Percentiles rank a stretch among this genome's conserved stretches.
phyloP scores from a whole-genome alignment of 2,797 vertebrate genomes.

The Hippopotamyrus pictus region DNA sequence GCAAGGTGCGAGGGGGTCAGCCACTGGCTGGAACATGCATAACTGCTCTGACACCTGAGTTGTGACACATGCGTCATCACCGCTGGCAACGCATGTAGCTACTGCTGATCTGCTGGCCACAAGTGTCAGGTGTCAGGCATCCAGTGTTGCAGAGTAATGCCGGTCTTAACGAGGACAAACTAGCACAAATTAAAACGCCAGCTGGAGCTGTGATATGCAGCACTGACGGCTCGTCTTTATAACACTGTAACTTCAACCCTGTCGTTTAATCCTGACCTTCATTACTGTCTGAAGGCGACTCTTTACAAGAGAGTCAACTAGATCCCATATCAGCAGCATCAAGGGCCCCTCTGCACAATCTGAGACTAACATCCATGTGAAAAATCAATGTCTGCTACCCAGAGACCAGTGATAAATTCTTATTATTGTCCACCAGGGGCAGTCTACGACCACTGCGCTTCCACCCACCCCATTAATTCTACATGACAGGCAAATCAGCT shows the following conservation, averaged over 20 bases:
- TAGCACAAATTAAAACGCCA: not conserved
- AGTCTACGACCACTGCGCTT: not conserved
- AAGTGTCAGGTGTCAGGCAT: not conserved
- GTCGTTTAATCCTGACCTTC: not conserved
- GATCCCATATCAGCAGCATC: not conserved
- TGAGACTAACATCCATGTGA: not conserved
- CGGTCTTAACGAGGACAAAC: slow-evolving; percentile 1
- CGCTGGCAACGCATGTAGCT: not conserved
- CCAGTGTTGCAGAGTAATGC: not conserved
- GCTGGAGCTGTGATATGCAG: not conserved
- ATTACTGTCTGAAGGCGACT: not conserved
- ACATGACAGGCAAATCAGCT: not conserved
- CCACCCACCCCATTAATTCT: not conserved
- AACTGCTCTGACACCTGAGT: not conserved
- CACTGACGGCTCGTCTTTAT: not conserved
- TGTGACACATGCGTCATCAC: not conserved
- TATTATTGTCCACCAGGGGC: not conserved
- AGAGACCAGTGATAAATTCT: not conserved
- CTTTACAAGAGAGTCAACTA: not conserved
- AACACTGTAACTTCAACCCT: not conserved
- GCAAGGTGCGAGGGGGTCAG: not conserved
- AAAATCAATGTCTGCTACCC: slow-evolving; percentile 3
- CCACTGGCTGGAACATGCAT: not conserved
- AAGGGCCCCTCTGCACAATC: not conserved
- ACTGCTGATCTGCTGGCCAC: not conserved